Conservation (phyloP, 2,888 invertebrate species). For the Apodemia zela region DNA sequence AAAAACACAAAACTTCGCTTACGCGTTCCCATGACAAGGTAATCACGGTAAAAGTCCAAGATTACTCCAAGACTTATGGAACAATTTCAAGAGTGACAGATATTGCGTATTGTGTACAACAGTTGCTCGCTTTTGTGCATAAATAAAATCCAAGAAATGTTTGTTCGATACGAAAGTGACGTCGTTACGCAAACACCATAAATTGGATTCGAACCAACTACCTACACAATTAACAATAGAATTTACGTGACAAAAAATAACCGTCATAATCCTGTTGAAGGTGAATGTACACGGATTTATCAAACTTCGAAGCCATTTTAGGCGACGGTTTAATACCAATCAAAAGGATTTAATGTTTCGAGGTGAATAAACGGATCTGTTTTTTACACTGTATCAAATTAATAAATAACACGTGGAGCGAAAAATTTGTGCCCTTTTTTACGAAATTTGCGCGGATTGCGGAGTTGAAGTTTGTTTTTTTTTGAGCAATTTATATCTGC, state of each 20-base stretch:
- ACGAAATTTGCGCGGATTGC: too few relatives aligned
- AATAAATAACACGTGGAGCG: too few relatives aligned
- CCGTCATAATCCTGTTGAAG: not conserved
- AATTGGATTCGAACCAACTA: not conserved
- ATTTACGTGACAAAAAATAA: not conserved
- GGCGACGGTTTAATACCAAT: not conserved
- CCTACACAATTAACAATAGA: not conserved
- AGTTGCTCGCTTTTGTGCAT: not conserved
- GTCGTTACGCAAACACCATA: not conserved
- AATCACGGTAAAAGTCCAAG: not conserved
- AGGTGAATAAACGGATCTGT: slow-evolving; percentile 1
- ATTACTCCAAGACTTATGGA: not conserved
- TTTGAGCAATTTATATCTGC: too few relatives aligned
- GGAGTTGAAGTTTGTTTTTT: too few relatives aligned
- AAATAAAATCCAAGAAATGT: slow-evolving; percentile 1
- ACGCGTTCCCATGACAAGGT: too few relatives aligned
- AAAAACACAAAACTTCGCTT: too few relatives aligned
- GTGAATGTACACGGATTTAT: not conserved
- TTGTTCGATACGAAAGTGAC: not conserved
- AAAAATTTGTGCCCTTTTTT: too few relatives aligned
- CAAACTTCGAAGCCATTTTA: not conserved
- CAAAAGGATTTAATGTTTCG: not conserved
- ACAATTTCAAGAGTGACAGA: not conserved
- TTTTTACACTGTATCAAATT: not conserved
- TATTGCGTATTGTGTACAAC: not conserved